phyloP scores from a whole-genome alignment of 2,797 vertebrate genomes.

The Coranthus polyacanthus region DNA sequence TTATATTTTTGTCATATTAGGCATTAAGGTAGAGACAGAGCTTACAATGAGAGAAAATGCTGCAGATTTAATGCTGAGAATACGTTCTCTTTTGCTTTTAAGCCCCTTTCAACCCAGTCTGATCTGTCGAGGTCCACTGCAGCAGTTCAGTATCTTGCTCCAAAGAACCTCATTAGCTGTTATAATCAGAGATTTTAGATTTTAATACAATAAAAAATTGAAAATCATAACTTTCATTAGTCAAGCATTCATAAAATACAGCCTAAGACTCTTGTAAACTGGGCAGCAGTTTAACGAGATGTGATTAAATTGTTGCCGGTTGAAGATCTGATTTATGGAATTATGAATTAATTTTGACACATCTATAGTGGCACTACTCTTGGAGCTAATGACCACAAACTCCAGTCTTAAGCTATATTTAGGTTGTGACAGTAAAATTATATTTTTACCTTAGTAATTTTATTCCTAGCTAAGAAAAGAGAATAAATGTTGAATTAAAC shows the following conservation, averaged over 20 bases:
- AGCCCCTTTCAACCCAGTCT: no score
- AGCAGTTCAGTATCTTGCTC: no score
- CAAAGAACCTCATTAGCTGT: no score
- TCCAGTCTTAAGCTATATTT: neutral
- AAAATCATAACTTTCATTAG: neutral
- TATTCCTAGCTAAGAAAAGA: neutral
- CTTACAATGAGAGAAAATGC: no score
- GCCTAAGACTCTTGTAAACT: neutral
- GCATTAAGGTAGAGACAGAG: no score
- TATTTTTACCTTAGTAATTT: neutral
- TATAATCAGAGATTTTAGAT: no score
- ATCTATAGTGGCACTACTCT: neutral
- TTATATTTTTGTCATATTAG: neutral
- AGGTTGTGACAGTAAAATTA: neutral
- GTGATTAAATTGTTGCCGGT: conserved; percentile 1
- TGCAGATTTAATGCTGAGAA: no score
- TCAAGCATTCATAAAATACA: neutral
- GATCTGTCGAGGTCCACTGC: no score
- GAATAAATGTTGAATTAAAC: neutral
- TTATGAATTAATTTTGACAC: conserved; percentile 1
- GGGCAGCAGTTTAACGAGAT: neutral
- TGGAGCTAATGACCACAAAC: conserved; percentile 1
- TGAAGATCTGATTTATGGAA: neutral
- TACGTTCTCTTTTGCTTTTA: no score
- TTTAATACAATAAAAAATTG: no score